Conservation (phyloP, 1,140 invertebrate species). For the Melanaphis sacchari region DNA sequence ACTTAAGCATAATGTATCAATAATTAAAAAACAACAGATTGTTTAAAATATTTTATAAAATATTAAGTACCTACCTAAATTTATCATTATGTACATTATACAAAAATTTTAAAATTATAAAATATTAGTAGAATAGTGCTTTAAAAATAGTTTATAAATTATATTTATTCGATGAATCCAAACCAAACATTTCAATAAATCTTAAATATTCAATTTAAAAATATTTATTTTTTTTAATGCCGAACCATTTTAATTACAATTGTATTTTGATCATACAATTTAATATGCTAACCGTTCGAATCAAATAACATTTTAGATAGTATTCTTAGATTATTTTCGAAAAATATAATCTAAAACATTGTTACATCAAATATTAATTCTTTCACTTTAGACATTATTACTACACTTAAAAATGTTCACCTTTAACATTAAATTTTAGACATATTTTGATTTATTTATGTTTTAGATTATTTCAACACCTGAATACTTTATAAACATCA, state of each 20-base stretch:
- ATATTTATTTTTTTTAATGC: neutral
- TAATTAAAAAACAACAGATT: neutral
- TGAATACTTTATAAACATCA: neutral
- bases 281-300: neutral
- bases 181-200: neutral
- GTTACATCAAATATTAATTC: neutral
- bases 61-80: neutral
- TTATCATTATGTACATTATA: too few species aligned
- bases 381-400: neutral
- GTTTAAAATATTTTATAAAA: neutral
- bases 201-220: neutral
- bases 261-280: neutral
- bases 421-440: neutral
- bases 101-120: neutral
- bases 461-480: neutral
- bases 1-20: neutral
- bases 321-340: neutral
- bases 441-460: neutral
- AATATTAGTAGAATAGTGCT: neutral
- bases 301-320: neutral
- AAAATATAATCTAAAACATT: neutral
- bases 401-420: neutral
- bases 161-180: too few species aligned
- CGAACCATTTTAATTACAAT: neutral
- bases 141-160: too few species aligned